Conservation (phyloP, 1,140 invertebrate genomes). For the Amphibalanus amphitrite region DNA sequence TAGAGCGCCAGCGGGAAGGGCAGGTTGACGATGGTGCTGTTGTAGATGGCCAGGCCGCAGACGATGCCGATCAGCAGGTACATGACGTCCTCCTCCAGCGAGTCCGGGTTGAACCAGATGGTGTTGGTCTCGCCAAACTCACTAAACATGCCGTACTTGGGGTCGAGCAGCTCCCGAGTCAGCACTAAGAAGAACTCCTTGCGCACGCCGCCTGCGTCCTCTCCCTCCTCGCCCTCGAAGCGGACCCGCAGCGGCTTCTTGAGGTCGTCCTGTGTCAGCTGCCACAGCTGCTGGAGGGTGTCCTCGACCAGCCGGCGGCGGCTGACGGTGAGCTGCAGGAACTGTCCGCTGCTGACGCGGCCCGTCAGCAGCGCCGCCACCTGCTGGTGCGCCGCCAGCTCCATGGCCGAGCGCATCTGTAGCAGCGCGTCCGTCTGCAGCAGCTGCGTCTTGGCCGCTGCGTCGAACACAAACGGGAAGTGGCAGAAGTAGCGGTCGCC, state of each 20-base stretch:
- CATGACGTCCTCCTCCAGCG: slow-evolving; percentile 66
- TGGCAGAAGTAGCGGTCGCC: slow-evolving; percentile 63
- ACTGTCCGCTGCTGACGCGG: slow-evolving; percentile 39
- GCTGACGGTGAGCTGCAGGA: slow-evolving; percentile 56
- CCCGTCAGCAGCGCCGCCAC: slow-evolving; percentile 19
- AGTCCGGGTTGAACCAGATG: slow-evolving; percentile 80
- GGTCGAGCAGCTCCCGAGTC: slow-evolving; percentile 78
- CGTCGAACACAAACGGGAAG: slow-evolving; percentile 90
- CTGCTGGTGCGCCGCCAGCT: slow-evolving; percentile 15
- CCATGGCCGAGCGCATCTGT: slow-evolving; percentile 62
- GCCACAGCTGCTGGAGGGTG: slow-evolving; percentile 57
- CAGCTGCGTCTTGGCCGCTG: slow-evolving; percentile 69
- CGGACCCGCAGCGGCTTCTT: slow-evolving; percentile 25
- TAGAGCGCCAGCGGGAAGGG: slow-evolving; percentile 88
- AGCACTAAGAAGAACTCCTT: slow-evolving; percentile 94
- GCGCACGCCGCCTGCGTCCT: slow-evolving; percentile 87
- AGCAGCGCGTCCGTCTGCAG: slow-evolving; percentile 64
- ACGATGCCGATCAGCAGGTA: slow-evolving; percentile 51
- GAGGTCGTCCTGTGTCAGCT: slow-evolving; percentile 49
- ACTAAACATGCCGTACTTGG: slow-evolving; percentile 95
- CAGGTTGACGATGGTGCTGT: slow-evolving; percentile 87
- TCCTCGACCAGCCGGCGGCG: slow-evolving; percentile 79
- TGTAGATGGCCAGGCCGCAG: slow-evolving; percentile 92
- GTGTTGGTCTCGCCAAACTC: slow-evolving; percentile 71
- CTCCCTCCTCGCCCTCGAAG: slow-evolving; percentile 80